Conservation (phyloP, 2,797 vertebrate species). For the Argyrosomus regius region DNA sequence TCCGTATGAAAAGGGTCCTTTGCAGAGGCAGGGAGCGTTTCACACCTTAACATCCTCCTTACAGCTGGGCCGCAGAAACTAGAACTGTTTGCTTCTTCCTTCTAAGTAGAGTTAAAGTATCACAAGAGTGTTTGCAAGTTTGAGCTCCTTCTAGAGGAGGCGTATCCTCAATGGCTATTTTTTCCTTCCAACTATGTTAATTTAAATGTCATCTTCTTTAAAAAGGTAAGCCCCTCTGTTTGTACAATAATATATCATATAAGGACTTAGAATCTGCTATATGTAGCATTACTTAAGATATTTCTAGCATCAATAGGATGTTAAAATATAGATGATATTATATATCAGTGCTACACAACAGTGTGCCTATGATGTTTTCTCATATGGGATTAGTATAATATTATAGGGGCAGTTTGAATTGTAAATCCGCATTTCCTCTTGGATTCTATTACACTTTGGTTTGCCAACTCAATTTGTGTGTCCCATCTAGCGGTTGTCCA, state of each 20-base stretch:
- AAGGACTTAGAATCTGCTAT: background rate
- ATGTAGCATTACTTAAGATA: background rate
- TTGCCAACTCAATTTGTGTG: constrained; percentile 5
- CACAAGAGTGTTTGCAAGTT: background rate
- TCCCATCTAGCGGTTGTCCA: constrained; percentile 2
- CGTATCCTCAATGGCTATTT: background rate
- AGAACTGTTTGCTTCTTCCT: constrained; percentile 26
- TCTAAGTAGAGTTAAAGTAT: constrained; percentile 9
- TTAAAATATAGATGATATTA: background rate
- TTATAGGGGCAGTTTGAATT: background rate
- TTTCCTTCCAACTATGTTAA: background rate
- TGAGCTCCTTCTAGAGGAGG: background rate
- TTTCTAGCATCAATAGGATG: background rate
- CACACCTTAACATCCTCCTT: constrained; percentile 36
- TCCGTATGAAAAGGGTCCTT: constrained; percentile 52
- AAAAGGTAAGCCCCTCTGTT: background rate
- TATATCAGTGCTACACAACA: background rate
- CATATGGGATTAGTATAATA: background rate
- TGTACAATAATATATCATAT: background rate
- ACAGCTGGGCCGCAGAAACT: constrained; percentile 30
- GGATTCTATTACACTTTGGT: background rate
- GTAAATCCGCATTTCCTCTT: constrained; percentile 11
- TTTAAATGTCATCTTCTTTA: background rate
- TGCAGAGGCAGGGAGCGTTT: constrained; percentile 30
- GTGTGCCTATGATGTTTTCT: background rate